A percentile compares a stretch with the other conserved stretches of the same genome.
Conservation (phyloP, 1,140 invertebrate genomes). For the Drosophila serrata region DNA sequence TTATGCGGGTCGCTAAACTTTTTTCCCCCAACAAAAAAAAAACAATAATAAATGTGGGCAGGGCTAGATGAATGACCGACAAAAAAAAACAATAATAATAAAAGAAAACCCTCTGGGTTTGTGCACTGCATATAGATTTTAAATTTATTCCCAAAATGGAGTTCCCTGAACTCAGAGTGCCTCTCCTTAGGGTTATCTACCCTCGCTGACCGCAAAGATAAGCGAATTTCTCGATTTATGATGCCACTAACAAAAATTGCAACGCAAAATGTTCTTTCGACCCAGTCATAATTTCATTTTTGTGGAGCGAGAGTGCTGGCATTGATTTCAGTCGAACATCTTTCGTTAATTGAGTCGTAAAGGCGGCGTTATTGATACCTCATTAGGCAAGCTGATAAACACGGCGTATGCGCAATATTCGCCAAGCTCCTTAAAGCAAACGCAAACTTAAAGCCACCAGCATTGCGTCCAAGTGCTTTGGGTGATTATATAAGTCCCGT, state of each 20-base stretch:
- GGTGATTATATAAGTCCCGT: conserved; percentile 31
- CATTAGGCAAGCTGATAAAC: conserved; percentile 72
- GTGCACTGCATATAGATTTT: conserved; percentile 57
- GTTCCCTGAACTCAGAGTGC: conserved; percentile 56
- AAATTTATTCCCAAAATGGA: conserved; percentile 54
- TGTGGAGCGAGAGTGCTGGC: conserved; percentile 7
- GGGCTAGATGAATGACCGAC: conserved; percentile 57
- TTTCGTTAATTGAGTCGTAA: conserved; percentile 76
- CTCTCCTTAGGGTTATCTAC: conserved; percentile 35
- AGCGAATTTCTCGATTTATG: conserved; percentile 42
- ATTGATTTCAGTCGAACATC: conserved; percentile 61
- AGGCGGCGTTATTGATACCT: conserved; percentile 76
- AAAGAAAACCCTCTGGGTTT: conserved; percentile 13
- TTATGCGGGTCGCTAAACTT: conserved; percentile 70
- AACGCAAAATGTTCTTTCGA: conserved; percentile 24
- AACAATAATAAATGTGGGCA: conserved; percentile 42
- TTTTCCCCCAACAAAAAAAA: conserved; percentile 20
- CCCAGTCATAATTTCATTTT: conserved; percentile 22
- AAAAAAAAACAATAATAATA: background rate
- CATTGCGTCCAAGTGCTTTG: conserved; percentile 6
- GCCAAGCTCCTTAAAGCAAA: conserved; percentile 1
- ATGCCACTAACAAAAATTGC: conserved; percentile 38
- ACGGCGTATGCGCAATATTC: conserved; percentile 63
- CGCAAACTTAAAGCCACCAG: conserved; percentile 36
- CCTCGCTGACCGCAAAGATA: conserved; percentile 39